Evolutionary conservation across 1,140 invertebrate genomes (phyloP).

Genomic region (Anastrepha ludens): DNA sequence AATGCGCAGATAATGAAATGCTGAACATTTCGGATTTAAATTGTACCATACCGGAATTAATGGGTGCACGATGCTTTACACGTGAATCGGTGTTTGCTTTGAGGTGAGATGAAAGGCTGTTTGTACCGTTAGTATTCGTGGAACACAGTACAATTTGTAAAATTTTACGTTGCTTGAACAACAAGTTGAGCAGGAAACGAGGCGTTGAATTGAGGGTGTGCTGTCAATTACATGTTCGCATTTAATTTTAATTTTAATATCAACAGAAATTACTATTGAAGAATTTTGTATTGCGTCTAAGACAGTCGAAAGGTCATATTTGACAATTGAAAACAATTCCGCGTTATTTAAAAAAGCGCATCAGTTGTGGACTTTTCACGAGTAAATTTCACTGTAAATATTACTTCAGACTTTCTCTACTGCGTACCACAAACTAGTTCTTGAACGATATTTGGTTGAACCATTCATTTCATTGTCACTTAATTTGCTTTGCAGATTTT

Average conservation of each 20-base stretch:
- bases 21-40: slow-evolving; percentile 44
- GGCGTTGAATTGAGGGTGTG: neutral
- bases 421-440: too few relatives aligned
- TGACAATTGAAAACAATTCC: too few relatives aligned
- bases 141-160: neutral
- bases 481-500: too few relatives aligned
- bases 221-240: slow-evolving; percentile 10
- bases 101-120: neutral
- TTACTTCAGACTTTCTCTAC: too few relatives aligned
- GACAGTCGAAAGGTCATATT: neutral
- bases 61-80: neutral
- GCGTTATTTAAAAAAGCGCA: too few relatives aligned
- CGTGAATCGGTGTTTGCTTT: neutral
- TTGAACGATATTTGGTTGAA: too few relatives aligned
- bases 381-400: too few relatives aligned
- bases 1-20: slow-evolving; percentile 43
- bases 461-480: too few relatives aligned
- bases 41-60: slow-evolving; percentile 32
- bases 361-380: too few relatives aligned
- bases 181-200: neutral
- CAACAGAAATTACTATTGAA: neutral
- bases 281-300: neutral
- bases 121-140: too few relatives aligned
- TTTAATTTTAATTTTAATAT: slow-evolving; percentile 12
- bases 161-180: neutral